These are phyloP conservation scores for Drosophila leontia DNA, from an alignment of 1,140 invertebrate species.

Conservation along the genomic window DNA sequence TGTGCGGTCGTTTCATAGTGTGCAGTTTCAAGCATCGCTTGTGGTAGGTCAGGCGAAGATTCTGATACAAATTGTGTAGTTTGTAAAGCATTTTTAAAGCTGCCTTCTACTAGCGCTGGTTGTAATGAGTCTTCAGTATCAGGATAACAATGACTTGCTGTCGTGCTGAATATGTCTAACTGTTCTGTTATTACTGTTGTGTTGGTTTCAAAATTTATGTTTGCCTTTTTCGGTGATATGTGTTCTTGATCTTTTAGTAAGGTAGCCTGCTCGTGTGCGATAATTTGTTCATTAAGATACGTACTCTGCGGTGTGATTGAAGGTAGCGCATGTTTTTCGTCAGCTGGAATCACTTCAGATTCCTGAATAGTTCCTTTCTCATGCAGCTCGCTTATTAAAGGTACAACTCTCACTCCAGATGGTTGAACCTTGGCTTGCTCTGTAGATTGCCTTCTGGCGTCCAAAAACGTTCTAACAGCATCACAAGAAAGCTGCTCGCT, in stretches of 20 bases:
- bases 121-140: constrained; percentile 15
- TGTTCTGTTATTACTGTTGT: constrained; percentile 40
- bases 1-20: constrained; percentile 26
- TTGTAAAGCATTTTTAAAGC: constrained; percentile 39
- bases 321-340: constrained; percentile 28
- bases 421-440: constrained; percentile 28
- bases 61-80: constrained; percentile 30
- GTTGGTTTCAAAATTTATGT: constrained; percentile 36
- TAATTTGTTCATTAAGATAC: constrained; percentile 55
- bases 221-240: constrained; percentile 31
- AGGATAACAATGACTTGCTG: background rate
- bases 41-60: constrained; percentile 11
- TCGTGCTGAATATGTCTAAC: constrained; percentile 22
- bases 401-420: constrained; percentile 19
- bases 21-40: constrained; percentile 29
- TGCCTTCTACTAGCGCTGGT: constrained; percentile 13
- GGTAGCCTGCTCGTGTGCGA: constrained; percentile 47
- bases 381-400: constrained; percentile 42
- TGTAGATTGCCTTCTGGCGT: constrained; percentile 51
- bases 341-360: constrained; percentile 1
- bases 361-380: constrained; percentile 45
- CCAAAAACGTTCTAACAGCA: constrained; percentile 60
- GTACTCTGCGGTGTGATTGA: constrained; percentile 50
- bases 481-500: constrained; percentile 74
- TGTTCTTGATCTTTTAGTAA: constrained; percentile 17